Evolutionary conservation across 2,797 vertebrate species (phyloP), one percentile per base, ranked within the genome.

Genomic region (Sebastes nivosus): DNA sequence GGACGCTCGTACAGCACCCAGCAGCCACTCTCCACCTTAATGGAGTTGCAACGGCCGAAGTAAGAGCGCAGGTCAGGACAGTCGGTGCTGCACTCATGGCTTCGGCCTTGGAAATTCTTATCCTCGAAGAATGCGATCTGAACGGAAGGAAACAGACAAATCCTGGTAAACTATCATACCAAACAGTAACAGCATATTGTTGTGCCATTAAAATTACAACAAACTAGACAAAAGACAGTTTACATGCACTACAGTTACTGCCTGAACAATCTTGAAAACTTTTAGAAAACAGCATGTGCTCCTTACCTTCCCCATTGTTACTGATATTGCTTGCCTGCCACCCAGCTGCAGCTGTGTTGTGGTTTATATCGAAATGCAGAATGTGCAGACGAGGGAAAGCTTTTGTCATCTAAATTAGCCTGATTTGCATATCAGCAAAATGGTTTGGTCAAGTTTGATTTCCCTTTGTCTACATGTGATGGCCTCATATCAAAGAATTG

Each of bases 351-450:
- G 86, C 85, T 79, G 83, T 81, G 88, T 72, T 71, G 84, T 82
- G 89, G 84, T 90, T 93, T 94, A 94, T 94, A 94, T 93, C 59
- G 70, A 93, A 86, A 88, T 79, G 83, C 85, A 92, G 92, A 94
- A 94, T 94, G 92, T 94, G 93, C 92, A 80, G 90, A 94, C 87
- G 29, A 84, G 87, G 84, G 88, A 61, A 88, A 92, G 72, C 87
- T 68, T 67, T 94, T 94, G 90, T 93, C 79, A 92, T 65, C 77
- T 82, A 92, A 92, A 93, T 92, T 81, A 85, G 64, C 81, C 46
- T 77, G 67, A 93, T 94, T 94, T 94, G 83, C 91, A 94, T 93
- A 93, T 93, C 91, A 93, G 88, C 87, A 87, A 93, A 93, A 92
- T 83, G 87, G 80, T 90, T 89, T 90, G 83, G 87, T 88, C 82